Base-by-base conservation (phyloP, 2,888 invertebrate genomes). In the Zootermopsis nevadensis region DNA sequence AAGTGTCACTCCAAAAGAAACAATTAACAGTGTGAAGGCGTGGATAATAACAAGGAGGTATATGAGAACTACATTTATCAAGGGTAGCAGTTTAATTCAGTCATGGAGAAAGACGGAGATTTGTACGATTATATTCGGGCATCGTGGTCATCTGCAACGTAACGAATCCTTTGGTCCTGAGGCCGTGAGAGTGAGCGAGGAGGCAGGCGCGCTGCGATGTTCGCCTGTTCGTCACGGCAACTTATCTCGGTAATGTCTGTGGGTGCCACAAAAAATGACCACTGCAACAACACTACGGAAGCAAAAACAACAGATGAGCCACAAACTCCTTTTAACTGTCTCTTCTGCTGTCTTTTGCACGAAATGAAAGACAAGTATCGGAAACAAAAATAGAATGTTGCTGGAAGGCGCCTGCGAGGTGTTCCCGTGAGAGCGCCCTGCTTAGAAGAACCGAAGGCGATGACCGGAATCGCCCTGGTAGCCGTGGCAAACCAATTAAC, bases 381-480 rank as follows among this genome's bases (percentile, higher is more conserved):
- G 74, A 38, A 74, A 60, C n/a, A 60, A 60, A 60, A 60, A 60
- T n/a, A 27, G 15, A 60, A 10, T 38, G 3, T 42, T 74, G 74
- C 7, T 38, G 19, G 22, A 38, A 38, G 38, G 74, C 74, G 35
- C 74, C 74, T 42, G 60, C 60, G 60, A 60, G 38, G 42, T 22
- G 35, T 74, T 74, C 74, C 74, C 74, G 38, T 74, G 74, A 74
- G 74, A 74, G 31, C 74, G 60, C 60, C 60, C 60, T 60, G 60
- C 60, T 60, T 60, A 27, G 60, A 15, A 7, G 66, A 8, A 24
- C 38, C 42, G 74, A 27, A 74, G 74, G 38, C 74, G 74, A 74
- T 74, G 74, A 74, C 74, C 74, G 74, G 38, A 35, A 74, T 74
- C 74, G 74, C 74, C 74, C 74, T 74, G n/a, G 74, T 38, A 74